phyloP scores from a whole-genome alignment of 1,140 invertebrate genomes.

The Leptonema lineaticorne region DNA sequence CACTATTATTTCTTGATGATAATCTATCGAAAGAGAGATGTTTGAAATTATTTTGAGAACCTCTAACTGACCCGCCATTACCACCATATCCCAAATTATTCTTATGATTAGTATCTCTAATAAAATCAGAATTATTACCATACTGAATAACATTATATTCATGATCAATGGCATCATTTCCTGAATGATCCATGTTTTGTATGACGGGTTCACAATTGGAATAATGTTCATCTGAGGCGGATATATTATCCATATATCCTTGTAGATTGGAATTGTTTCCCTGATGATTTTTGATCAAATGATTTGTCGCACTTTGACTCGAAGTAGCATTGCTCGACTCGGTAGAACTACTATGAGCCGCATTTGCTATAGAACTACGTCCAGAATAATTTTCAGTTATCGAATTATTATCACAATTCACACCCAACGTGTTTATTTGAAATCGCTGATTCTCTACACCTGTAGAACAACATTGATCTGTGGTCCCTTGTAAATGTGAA shows the following conservation, averaged over 20 bases:
- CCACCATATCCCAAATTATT: conserved; percentile 46
- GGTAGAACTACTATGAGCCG: conserved; percentile 55
- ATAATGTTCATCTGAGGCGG: conserved; percentile 55
- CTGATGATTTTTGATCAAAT: conserved; percentile 53
- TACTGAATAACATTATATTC: conserved; percentile 58
- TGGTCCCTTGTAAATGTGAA: conserved; percentile 51
- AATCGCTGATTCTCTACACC: conserved; percentile 51
- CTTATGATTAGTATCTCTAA: conserved; percentile 54
- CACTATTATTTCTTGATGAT: conserved; percentile 52
- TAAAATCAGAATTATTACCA: conserved; percentile 54
- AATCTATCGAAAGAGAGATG: conserved; percentile 56
- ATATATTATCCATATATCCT: conserved; percentile 49
- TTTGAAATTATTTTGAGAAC: conserved; percentile 55
- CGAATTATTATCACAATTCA: conserved; percentile 58
- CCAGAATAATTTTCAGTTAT: conserved; percentile 56
- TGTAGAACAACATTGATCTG: conserved; percentile 51
- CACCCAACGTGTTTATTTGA: conserved; percentile 50
- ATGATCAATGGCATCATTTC: conserved; percentile 54
- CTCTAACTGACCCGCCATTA: conserved; percentile 49
- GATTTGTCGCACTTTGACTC: conserved; percentile 54
- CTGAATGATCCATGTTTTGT: conserved; percentile 50
- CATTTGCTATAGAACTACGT: conserved; percentile 56
- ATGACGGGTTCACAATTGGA: conserved; percentile 56
- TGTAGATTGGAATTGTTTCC: conserved; percentile 44
- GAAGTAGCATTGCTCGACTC: conserved; percentile 56